Evolutionary conservation across 2,113 vertebrate species (phyloP), one percentile per base, ranked within the genome.

Genomic region (Egretta garzetta): DNA sequence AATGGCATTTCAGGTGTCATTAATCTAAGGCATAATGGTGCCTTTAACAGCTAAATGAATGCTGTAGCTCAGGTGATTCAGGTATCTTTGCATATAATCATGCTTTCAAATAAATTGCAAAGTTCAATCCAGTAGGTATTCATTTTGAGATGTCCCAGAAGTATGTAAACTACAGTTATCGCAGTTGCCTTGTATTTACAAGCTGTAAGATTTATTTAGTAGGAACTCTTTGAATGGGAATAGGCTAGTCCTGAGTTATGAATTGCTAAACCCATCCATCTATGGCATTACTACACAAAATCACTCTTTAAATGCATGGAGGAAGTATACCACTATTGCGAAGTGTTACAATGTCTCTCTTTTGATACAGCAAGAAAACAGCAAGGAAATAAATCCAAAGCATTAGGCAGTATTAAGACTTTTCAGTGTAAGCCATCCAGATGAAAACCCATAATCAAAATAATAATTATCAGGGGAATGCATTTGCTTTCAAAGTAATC

Each of bases 361-460:
- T 92, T 95, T 63, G 72, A 86, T 64, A 88, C 75, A 67, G 76
- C 72, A 83, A 66, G 75, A 26, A 93, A 92, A 79, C 85, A 94
- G 81, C 37, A 52, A 88, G 86, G 73, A 87, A 85, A 93, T 87
- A 93, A 89, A 93, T 94, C 58, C 27, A 50, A 70, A 80, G 63
- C 67, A 80, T 96, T 91, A 85, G 80, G 73, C 55, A 80, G 50
- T 22, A 76, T 86, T 94, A 95, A 66, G 87, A 80, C 28, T 96
- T 94, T 73, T 73, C 89, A 55, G 91, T 75, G 70, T 68, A 92
- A 96, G 80, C 66, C 81, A 66, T 90, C 73, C 66, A 86, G 90
- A 96, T 82, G 91, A 89, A 96, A 97, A 88, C 59, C 62, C 74
- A 59, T 94, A 39, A 96, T 93, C 84, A 96, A 95, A 97, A 94